Base-by-base conservation (phyloP, 2,797 vertebrate species). In the Lacerta bilineata region DNA sequence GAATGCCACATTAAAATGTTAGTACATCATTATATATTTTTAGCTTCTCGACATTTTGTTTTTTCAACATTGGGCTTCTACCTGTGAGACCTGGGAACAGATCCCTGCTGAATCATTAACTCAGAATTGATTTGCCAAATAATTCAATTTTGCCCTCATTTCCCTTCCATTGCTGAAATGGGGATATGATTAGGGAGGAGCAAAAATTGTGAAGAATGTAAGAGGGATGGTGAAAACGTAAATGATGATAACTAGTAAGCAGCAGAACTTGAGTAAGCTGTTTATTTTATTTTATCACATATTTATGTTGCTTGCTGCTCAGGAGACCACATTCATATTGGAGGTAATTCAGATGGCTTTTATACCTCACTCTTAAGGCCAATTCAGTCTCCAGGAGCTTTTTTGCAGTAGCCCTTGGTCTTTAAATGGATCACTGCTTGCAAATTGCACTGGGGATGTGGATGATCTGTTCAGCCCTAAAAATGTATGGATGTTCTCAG, bases 111-210 rank as follows among this genome's bases (percentile, higher is more conserved):
- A 39, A 5, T 83, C 11, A 43, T 39, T 20, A 27, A 75, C 33
- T 8, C 33, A 36, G 71, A 39, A 18, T 8, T 39, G 69, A 41
- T 39, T 15, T 39, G 50, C 61, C 61, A 17, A 27, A 36, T 15
- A 27, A 61, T 23, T 27, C 11, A 25, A 39, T 29, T 43, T 13
- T 69, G 9, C 50, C 20, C 20, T 59, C 25, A 61, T 33, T 29
- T 20, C 7, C 36, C 50, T 18, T 81, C 33, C 11, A 0, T 74
- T 89, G 83, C 33, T 88, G 86, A 88, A 90, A 91, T 11, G 77
- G 88, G 82, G 80, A 90, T 91, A 91, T 80, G 72, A 83, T n/a
- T 85, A 77, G 84, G 81, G 43, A 68, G 33, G 46, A 15, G 25
- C 66, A 59, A n/a, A 77, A 80, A 29, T 41, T 71, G 55, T 50